Evolutionary conservation across 2,888 invertebrate species (phyloP).

Genomic region (Phanerotoma sp.): DNA sequence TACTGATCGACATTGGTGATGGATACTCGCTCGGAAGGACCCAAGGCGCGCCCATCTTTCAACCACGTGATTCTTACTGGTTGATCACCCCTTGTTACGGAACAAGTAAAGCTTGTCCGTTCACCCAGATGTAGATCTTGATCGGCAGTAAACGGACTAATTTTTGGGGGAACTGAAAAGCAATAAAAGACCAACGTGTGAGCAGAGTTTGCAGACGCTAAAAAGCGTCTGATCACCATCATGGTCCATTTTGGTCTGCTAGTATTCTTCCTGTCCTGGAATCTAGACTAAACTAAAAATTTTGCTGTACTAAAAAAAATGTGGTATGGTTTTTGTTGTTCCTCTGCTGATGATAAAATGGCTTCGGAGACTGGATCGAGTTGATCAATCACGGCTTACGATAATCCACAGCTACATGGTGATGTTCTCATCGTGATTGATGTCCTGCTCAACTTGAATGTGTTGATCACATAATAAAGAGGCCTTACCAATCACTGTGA

Average conservation of each 20-base stretch:
- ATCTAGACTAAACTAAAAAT: neutral
- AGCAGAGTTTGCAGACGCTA: conserved; percentile 5
- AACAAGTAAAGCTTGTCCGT: conserved; percentile 72
- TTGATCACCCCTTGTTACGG: conserved; percentile 74
- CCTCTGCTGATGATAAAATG: too few relatives aligned
- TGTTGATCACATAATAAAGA: conserved; percentile 12
- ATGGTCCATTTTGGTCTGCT: neutral
- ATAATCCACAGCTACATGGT: too few relatives aligned
- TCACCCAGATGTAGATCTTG: conserved; percentile 72
- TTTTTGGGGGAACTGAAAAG: conserved; percentile 71
- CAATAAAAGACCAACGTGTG: conserved; percentile 28
- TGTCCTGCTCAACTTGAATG: conserved; percentile 1
- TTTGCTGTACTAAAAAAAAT: too few relatives aligned
- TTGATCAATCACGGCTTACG: too few relatives aligned
- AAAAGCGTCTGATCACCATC: neutral
- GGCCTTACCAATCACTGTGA: conserved; percentile 74
- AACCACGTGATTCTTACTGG: conserved; percentile 77
- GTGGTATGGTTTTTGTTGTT: too few relatives aligned
- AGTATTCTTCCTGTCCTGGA: neutral
- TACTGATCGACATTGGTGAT: conserved; percentile 75
- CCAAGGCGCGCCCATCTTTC: conserved; percentile 70
- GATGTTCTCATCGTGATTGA: neutral
- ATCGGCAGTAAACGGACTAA: conserved; percentile 72
- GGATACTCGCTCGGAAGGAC: conserved; percentile 65
- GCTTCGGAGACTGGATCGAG: too few relatives aligned